Evolutionary conservation across 2,888 invertebrate species (phyloP).

Genomic region (Lithodes maja): DNA sequence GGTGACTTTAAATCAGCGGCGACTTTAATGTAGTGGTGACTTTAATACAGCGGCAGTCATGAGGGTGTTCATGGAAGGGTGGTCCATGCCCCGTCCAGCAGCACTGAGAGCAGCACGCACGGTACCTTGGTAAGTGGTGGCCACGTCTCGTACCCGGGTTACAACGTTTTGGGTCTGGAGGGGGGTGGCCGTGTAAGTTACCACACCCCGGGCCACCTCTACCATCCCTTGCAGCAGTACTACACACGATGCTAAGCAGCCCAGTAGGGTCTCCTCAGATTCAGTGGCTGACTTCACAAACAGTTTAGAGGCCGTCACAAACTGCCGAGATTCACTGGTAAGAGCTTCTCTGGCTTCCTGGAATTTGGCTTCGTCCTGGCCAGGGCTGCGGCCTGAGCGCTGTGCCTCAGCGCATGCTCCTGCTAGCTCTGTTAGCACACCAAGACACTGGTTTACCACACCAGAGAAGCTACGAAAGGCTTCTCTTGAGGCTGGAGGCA

Average conservation of each 20-base stretch:
- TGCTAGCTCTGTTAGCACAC: conserved; percentile 74
- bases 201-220: conserved; percentile 81
- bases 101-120: conserved; percentile 80
- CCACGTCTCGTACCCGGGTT: conserved; percentile 86
- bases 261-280: conserved; percentile 80
- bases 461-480: conserved; percentile 62
- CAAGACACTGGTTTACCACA: conserved; percentile 59
- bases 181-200: conserved; percentile 84
- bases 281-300: conserved; percentile 88
- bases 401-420: conserved; percentile 84
- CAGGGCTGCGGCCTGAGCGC: conserved; percentile 83
- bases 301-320: conserved; percentile 88
- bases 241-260: conserved; percentile 85
- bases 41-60: conserved; percentile 77
- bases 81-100: conserved; percentile 82
- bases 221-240: conserved; percentile 83
- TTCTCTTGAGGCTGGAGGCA: conserved; percentile 68
- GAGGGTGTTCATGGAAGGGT: conserved; percentile 79
- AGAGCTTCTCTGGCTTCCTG: conserved; percentile 82
- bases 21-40: too few species aligned
- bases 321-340: conserved; percentile 85
- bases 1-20: too few species aligned
- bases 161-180: conserved; percentile 88
- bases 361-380: conserved; percentile 84
- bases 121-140: conserved; percentile 86